Conservation (phyloP, 2,797 vertebrate species). For the Typhlichthys eigenmanni region DNA sequence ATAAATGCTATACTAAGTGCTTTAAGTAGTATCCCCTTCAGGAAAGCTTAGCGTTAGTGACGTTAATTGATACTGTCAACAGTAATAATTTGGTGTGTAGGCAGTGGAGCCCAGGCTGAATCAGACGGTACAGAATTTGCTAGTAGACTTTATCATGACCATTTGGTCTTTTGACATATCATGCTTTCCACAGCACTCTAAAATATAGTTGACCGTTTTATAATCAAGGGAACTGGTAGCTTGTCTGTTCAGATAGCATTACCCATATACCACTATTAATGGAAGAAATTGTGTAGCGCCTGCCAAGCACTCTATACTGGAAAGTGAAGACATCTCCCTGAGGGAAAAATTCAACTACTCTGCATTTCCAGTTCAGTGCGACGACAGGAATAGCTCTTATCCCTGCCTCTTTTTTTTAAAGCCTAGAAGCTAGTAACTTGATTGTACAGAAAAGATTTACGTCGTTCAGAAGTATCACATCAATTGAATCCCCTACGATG, state of each 20-base stretch:
- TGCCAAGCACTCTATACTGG: slow-evolving; percentile 4
- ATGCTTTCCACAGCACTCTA: not conserved
- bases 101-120: not conserved
- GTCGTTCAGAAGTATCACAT: too few relatives aligned
- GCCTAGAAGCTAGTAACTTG: too few relatives aligned
- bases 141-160: slow-evolving; percentile 39
- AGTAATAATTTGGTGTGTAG: slow-evolving; percentile 31
- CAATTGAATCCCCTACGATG: too few relatives aligned
- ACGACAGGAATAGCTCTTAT: too few relatives aligned
- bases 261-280: slow-evolving; percentile 42
- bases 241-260: slow-evolving; percentile 62
- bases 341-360: not conserved
- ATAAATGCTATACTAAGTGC: slow-evolving; percentile 45
- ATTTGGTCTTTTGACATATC: slow-evolving; percentile 24
- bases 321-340: not conserved
- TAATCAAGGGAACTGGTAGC: slow-evolving; percentile 55
- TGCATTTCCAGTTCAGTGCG: not conserved
- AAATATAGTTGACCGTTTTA: slow-evolving; percentile 51
- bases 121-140: not conserved
- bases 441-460: too few relatives aligned
- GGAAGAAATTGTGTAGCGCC: slow-evolving; percentile 29
- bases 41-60: slow-evolving; percentile 39
- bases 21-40: slow-evolving; percentile 53
- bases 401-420: too few relatives aligned
- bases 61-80: slow-evolving; percentile 40